phyloP scores from a whole-genome alignment of 1,140 invertebrate species.

The Heterodera schachtii region DNA sequence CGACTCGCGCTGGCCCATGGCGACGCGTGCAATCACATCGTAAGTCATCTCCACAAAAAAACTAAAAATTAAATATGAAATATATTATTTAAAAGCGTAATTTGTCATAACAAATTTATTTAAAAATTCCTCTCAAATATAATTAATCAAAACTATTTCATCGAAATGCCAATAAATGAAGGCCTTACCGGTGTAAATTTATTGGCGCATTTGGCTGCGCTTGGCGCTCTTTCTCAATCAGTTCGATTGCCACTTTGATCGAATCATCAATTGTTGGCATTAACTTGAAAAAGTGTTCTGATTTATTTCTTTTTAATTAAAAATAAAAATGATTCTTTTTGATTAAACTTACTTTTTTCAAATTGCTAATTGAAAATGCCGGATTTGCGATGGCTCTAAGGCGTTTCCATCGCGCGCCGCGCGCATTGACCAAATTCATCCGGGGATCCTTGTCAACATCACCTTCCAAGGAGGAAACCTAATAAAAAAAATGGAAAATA shows the following conservation, averaged over 20 bases:
- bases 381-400: constrained; percentile 67
- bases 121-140: too few relatives aligned
- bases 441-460: constrained; percentile 36
- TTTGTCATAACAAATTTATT: too few relatives aligned
- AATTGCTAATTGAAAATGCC: constrained; percentile 67
- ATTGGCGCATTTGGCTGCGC: constrained; percentile 25
- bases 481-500: too few relatives aligned
- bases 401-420: constrained; percentile 66
- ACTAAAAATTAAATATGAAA: constrained; percentile 23
- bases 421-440: constrained; percentile 54
- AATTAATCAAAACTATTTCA: neutral
- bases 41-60: constrained; percentile 54
- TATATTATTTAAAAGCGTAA: too few relatives aligned
- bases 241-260: constrained; percentile 42
- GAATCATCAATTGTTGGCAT: constrained; percentile 57
- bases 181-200: constrained; percentile 39
- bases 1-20: constrained; percentile 50
- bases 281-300: constrained; percentile 36
- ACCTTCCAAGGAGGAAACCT: constrained; percentile 38
- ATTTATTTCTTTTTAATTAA: too few relatives aligned
- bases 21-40: constrained; percentile 52
- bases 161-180: too few relatives aligned
- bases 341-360: constrained; percentile 62
- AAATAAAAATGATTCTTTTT: too few relatives aligned
- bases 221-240: constrained; percentile 39